A percentile compares a stretch with the other conserved stretches of the same genome.
Evolutionary conservation across 2,888 invertebrate genomes (phyloP).

Genomic region (Endomychus coccineus): DNA sequence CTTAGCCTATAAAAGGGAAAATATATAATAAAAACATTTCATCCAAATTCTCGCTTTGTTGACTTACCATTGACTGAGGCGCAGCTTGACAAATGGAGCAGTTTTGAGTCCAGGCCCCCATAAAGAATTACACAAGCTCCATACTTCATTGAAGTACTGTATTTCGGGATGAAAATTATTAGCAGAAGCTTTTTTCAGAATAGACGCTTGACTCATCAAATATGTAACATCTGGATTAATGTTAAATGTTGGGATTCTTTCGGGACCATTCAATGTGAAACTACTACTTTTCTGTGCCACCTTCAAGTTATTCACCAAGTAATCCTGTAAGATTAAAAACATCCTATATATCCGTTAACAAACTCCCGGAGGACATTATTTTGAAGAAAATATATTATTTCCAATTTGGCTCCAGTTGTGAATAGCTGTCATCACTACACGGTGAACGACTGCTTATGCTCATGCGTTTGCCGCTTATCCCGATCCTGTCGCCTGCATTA

Average conservation of each 20-base stretch:
- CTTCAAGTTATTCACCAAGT: constrained; percentile 25
- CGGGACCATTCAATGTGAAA: constrained; percentile 19
- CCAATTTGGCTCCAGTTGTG: too few relatives aligned
- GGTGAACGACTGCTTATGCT: too few relatives aligned
- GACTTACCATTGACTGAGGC: constrained; percentile 23
- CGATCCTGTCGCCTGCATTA: too few relatives aligned
- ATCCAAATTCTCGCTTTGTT: constrained; percentile 11
- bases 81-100: constrained; percentile 44
- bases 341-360: too few relatives aligned
- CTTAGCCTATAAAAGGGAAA: constrained; percentile 27
- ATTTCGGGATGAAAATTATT: constrained; percentile 13
- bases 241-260: constrained; percentile 31
- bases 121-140: constrained; percentile 71
- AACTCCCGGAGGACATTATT: too few relatives aligned
- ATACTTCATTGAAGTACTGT: constrained; percentile 47
- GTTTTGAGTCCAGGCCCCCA: constrained; percentile 72
- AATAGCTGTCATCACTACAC: too few relatives aligned
- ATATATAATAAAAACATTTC: not conserved
- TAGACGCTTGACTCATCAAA: constrained; percentile 26
- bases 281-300: constrained; percentile 28
- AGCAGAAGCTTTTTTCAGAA: constrained; percentile 26
- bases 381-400: too few relatives aligned
- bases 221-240: constrained; percentile 24
- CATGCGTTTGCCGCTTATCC: too few relatives aligned
- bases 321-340: constrained; percentile 21